These are phyloP conservation scores for Setophaga coronata DNA, from an alignment of 2,113 vertebrate species.

Conservation along the genomic window DNA sequence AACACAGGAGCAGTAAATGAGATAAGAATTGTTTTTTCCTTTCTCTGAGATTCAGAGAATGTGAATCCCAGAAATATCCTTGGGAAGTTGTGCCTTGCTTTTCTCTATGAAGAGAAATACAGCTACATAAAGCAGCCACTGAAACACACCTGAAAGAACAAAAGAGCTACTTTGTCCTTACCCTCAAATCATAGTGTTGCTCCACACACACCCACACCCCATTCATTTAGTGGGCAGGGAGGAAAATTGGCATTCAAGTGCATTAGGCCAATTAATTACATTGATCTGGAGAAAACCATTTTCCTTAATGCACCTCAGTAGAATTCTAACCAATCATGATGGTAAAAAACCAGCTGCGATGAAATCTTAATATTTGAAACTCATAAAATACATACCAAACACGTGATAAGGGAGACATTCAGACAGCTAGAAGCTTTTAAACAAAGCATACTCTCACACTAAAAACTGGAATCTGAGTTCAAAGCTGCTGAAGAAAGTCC, in stretches of 20 bases:
- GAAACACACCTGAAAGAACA: not conserved
- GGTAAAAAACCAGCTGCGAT: fast-evolving
- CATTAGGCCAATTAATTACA: not conserved
- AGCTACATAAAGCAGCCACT: not conserved
- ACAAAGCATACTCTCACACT: not conserved
- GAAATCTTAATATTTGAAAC: not conserved
- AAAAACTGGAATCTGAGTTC: not conserved
- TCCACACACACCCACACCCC: not conserved
- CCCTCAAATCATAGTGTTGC: not conserved
- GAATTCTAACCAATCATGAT: not conserved
- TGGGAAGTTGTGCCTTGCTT: no score
- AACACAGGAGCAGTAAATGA: no score
- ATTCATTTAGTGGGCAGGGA: not conserved
- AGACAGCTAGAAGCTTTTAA: not conserved
- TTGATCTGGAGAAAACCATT: not conserved
- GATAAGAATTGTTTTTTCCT: no score
- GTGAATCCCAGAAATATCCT: no score
- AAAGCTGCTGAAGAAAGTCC: not conserved
- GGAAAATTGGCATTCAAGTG: not conserved
- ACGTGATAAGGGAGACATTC: not conserved
- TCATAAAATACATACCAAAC: not conserved
- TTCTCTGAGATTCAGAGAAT: no score
- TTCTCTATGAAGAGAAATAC: no score
- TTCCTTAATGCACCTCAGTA: not conserved
- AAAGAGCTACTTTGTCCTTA: not conserved